Evolutionary conservation across 2,797 vertebrate species (phyloP).

Genomic region (Eulemur rubriventer): DNA sequence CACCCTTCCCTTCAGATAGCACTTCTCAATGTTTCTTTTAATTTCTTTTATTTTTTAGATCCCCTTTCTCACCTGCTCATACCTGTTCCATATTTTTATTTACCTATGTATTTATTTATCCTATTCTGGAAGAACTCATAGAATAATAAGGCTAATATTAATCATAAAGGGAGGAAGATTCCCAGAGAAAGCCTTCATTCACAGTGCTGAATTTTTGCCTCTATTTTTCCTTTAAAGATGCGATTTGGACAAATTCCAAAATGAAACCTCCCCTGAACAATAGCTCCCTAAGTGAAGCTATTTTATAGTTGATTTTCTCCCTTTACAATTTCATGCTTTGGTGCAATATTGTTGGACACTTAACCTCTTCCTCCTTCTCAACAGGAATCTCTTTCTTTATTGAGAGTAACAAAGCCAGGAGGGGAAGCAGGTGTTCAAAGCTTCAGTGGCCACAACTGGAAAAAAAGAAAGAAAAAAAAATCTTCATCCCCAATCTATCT

Average conservation of each 20-base stretch:
- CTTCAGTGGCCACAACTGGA: conserved; percentile 39
- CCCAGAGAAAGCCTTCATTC: conserved; percentile 33
- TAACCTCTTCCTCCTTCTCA: conserved; percentile 69
- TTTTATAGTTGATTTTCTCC: conserved; percentile 61
- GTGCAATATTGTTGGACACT: conserved; percentile 60
- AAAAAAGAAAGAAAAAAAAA: neutral
- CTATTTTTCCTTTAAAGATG: conserved; percentile 25
- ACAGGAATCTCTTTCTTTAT: conserved; percentile 62
- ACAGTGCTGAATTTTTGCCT: conserved; percentile 9
- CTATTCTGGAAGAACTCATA: neutral
- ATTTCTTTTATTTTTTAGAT: neutral
- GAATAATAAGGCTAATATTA: neutral
- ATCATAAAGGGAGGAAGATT: neutral
- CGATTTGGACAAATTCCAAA: conserved; percentile 49
- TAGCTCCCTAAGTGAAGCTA: conserved; percentile 44
- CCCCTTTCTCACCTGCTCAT: neutral
- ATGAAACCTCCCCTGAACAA: conserved; percentile 34
- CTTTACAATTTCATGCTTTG: conserved; percentile 44
- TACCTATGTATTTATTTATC: neutral
- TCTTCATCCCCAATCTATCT: neutral
- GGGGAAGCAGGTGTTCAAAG: conserved; percentile 72
- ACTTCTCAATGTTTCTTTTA: neutral
- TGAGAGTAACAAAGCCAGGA: conserved; percentile 54
- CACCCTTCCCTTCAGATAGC: neutral
- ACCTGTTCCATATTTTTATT: neutral